A percentile compares a stretch with the other conserved stretches of the same genome.
Evolutionary conservation across 2,888 invertebrate species (phyloP).

Genomic region (Chrysotoxum bicinctum): DNA sequence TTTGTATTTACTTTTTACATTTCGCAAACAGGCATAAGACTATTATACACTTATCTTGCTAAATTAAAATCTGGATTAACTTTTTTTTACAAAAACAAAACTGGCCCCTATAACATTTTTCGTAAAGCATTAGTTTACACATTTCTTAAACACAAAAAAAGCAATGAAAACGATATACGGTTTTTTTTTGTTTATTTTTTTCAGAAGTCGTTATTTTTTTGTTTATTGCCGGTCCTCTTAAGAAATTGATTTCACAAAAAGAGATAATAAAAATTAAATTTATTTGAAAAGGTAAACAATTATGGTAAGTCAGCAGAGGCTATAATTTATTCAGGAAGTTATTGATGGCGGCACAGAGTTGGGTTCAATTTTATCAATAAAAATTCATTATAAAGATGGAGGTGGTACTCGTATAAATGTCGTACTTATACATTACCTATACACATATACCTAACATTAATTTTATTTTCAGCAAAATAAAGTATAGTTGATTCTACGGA

Average conservation of each 20-base stretch:
- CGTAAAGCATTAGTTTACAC: not conserved
- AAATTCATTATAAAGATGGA: not conserved
- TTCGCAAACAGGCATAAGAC: no score
- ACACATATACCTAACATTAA: no score
- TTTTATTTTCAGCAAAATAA: no score
- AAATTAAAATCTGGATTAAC: no score
- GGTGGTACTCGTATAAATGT: no score
- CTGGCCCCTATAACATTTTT: not conserved
- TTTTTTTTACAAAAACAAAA: not conserved
- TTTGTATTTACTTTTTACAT: no score
- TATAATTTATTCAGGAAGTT: not conserved
- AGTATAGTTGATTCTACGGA: no score
- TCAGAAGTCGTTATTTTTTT: conserved; percentile 28
- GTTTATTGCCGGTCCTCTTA: conserved; percentile 40
- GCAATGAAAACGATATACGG: not conserved
- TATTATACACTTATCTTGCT: no score
- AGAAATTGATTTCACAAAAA: conserved; percentile 54
- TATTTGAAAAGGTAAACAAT: conserved; percentile 43
- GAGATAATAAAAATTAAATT: conserved; percentile 43
- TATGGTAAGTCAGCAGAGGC: conserved; percentile 22
- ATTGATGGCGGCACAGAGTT: not conserved
- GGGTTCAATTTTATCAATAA: not conserved
- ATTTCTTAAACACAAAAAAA: not conserved
- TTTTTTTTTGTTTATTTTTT: not conserved
- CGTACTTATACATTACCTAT: no score